A percentile compares a stretch with the other conserved stretches of the same genome.
phyloP scores from a whole-genome alignment of 2,797 vertebrate genomes.

The Hippopotamyrus pictus region DNA sequence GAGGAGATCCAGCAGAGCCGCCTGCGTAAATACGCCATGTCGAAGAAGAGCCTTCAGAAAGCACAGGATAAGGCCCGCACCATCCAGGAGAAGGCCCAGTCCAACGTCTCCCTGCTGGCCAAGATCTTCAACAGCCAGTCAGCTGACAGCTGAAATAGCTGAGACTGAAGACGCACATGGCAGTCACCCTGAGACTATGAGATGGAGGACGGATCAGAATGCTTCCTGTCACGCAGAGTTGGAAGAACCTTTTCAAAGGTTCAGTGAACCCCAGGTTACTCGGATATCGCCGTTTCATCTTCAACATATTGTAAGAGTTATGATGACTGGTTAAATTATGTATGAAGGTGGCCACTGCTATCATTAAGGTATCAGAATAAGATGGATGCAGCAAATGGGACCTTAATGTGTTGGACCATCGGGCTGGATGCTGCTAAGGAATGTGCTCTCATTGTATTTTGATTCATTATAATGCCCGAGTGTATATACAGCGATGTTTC shows the following conservation, averaged over 20 bases:
- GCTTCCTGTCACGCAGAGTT: background rate
- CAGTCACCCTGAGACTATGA: background rate
- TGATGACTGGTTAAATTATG: background rate
- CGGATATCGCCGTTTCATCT: background rate
- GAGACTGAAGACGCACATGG: background rate
- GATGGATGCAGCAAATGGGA: background rate
- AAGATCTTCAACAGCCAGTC: constrained; percentile 72
- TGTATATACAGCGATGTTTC: background rate
- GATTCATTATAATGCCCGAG: background rate
- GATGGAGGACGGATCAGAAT: background rate
- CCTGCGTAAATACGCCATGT: constrained; percentile 41
- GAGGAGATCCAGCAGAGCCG: constrained; percentile 70
- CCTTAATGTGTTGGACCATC: background rate
- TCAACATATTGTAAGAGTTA: background rate
- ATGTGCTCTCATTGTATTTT: background rate
- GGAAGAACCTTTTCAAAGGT: background rate
- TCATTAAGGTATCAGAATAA: background rate
- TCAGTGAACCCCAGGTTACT: background rate
- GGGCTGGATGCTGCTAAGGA: background rate
- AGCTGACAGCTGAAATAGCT: constrained; percentile 26
- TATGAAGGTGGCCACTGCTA: background rate
- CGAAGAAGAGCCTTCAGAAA: constrained; percentile 56
- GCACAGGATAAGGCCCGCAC: constrained; percentile 47
- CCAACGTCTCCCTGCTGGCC: constrained; percentile 68
- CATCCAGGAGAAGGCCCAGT: constrained; percentile 58